Conservation (phyloP, 2,797 vertebrate genomes). For the Acanthurus lineatus region DNA sequence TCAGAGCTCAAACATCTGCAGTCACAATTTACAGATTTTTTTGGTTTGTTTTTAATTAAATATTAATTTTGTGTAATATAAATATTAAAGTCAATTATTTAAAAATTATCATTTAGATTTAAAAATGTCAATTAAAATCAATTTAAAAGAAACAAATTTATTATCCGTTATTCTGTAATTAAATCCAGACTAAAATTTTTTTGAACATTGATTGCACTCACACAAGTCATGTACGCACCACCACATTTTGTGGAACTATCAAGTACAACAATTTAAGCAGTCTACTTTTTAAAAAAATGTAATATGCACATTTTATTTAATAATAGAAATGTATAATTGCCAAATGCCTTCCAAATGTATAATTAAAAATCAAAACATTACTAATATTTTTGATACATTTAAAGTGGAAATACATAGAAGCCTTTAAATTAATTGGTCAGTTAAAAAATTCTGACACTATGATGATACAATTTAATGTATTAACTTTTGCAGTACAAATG, state of each 20-base stretch:
- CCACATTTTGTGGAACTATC: too few relatives aligned
- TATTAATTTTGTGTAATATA: background rate
- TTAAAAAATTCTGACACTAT: fast-evolving
- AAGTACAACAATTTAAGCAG: too few relatives aligned
- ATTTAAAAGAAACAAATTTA: background rate
- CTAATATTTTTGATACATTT: too few relatives aligned
- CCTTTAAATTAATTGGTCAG: background rate
- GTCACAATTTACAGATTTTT: background rate
- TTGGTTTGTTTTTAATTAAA: background rate
- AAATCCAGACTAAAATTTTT: too few relatives aligned
- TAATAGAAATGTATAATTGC: too few relatives aligned
- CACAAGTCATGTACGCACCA: too few relatives aligned
- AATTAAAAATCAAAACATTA: too few relatives aligned
- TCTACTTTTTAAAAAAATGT: too few relatives aligned
- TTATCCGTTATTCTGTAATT: too few relatives aligned
- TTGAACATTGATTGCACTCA: too few relatives aligned
- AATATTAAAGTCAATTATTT: background rate
- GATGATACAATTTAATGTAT: background rate
- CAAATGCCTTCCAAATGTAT: too few relatives aligned
- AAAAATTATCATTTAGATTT: background rate
- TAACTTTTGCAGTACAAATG: background rate
- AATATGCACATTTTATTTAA: too few relatives aligned
- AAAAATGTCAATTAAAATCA: background rate
- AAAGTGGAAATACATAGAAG: background rate
- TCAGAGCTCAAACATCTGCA: background rate